Conservation (phyloP, 1,140 invertebrate species). For the Rhysida immarginata region DNA sequence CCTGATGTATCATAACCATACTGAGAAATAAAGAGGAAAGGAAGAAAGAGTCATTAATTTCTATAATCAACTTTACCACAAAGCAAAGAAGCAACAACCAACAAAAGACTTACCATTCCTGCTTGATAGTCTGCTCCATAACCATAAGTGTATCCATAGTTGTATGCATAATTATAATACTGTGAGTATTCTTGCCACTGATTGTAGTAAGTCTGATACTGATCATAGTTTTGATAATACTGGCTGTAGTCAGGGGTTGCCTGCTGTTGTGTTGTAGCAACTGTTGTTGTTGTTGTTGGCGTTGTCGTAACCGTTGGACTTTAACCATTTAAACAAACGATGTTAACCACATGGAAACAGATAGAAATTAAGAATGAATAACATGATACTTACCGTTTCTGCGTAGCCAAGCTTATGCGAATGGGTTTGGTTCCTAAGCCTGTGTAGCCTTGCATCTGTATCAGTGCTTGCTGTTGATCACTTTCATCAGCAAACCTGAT, state of each 20-base stretch:
- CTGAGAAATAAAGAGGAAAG: too few relatives aligned
- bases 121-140: too few relatives aligned
- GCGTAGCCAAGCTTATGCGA: conserved; percentile 31
- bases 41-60: too few relatives aligned
- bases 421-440: conserved; percentile 33
- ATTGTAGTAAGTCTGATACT: conserved; percentile 21
- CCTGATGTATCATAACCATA: too few relatives aligned
- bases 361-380: conserved; percentile 21
- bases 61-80: too few relatives aligned
- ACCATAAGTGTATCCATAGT: conserved; percentile 30
- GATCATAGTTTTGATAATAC: conserved; percentile 19
- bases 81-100: too few relatives aligned
- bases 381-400: conserved; percentile 55
- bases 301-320: background rate
- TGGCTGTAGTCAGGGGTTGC: conserved; percentile 19
- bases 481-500: conserved; percentile 85
- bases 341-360: background rate
- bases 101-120: too few relatives aligned
- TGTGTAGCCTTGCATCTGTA: conserved; percentile 39
- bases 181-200: conserved; percentile 27
- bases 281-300: background rate
- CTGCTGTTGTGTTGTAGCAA: conserved; percentile 3
- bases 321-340: background rate
- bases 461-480: conserved; percentile 80
- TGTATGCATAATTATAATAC: conserved; percentile 44